Conservation (phyloP, 1,140 invertebrate genomes). For the Lordiphosa collinella region DNA sequence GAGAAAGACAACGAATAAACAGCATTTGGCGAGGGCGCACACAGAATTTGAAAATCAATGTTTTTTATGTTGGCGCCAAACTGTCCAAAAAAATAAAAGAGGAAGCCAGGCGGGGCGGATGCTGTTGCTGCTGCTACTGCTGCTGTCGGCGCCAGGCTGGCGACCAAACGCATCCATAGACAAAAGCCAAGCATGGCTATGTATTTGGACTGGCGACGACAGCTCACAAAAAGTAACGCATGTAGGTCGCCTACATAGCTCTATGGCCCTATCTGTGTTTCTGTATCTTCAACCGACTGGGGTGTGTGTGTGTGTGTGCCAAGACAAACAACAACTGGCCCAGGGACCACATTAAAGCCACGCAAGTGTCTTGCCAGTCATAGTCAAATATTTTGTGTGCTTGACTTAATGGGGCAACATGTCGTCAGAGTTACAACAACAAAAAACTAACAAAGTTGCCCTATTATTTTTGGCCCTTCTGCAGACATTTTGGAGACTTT, state of each 20-base stretch:
- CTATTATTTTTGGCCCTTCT: constrained; percentile 60
- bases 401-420: constrained; percentile 54
- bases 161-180: constrained; percentile 66
- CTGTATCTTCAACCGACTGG: constrained; percentile 5
- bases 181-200: constrained; percentile 36
- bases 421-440: constrained; percentile 29
- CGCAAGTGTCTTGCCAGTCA: constrained; percentile 19
- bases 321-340: constrained; percentile 38
- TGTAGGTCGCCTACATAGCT: constrained; percentile 31
- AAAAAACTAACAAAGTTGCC: constrained; percentile 43
- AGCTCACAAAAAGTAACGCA: constrained; percentile 41
- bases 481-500: constrained; percentile 59
- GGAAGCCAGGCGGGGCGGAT: constrained; percentile 28
- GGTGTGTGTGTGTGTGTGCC: constrained; percentile 16
- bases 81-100: constrained; percentile 69
- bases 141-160: constrained; percentile 48
- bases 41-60: constrained; percentile 56
- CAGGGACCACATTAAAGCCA: constrained; percentile 28
- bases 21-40: constrained; percentile 28
- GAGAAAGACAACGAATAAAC: not conserved
- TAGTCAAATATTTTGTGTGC: constrained; percentile 32
- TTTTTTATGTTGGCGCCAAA: constrained; percentile 72
- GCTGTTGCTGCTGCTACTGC: constrained; percentile 50
- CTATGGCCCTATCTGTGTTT: constrained; percentile 3
- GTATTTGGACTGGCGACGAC: constrained; percentile 45